Percentiles rank a stretch among this genome's conserved stretches.
These are phyloP conservation scores for Microplitis mediator DNA, from an alignment of 1,140 invertebrate genomes.

Conservation along the genomic window DNA sequence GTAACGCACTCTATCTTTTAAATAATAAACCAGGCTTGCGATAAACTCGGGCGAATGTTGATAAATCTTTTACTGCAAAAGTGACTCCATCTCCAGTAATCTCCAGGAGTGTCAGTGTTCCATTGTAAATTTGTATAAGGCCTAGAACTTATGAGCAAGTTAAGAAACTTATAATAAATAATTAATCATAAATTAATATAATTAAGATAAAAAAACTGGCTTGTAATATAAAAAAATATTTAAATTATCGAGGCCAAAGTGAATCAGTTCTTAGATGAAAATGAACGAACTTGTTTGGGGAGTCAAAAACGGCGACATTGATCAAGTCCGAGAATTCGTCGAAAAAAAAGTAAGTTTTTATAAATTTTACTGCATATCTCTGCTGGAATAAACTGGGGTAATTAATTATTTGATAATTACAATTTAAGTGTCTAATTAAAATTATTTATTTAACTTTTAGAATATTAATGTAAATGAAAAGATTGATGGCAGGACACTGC, in stretches of 20 bases:
- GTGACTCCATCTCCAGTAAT: too few relatives aligned
- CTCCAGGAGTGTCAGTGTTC: too few relatives aligned
- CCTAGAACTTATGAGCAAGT: too few relatives aligned
- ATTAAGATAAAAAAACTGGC: slow-evolving; percentile 22
- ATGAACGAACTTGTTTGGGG: slow-evolving; percentile 88
- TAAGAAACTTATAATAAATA: too few relatives aligned
- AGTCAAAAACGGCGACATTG: slow-evolving; percentile 93
- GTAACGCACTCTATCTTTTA: too few relatives aligned
- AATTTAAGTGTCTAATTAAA: not conserved
- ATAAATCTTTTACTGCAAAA: too few relatives aligned
- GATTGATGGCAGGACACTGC: slow-evolving; percentile 83
- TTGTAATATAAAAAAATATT: not conserved
- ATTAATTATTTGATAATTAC: not conserved
- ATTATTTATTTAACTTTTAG: slow-evolving; percentile 58
- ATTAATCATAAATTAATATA: too few relatives aligned
- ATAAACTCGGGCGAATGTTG: too few relatives aligned
- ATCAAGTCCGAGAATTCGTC: slow-evolving; percentile 85
- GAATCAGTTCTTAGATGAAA: slow-evolving; percentile 42
- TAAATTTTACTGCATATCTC: not conserved
- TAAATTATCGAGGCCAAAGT: not conserved
- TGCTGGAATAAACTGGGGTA: slow-evolving; percentile 2
- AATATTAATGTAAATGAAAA: slow-evolving; percentile 83
- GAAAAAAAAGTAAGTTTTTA: slow-evolving; percentile 75
- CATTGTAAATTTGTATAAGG: too few relatives aligned
- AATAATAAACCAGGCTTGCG: too few relatives aligned